Base-by-base conservation (phyloP, 2,888 invertebrate genomes). In the Hipparchia semele region DNA sequence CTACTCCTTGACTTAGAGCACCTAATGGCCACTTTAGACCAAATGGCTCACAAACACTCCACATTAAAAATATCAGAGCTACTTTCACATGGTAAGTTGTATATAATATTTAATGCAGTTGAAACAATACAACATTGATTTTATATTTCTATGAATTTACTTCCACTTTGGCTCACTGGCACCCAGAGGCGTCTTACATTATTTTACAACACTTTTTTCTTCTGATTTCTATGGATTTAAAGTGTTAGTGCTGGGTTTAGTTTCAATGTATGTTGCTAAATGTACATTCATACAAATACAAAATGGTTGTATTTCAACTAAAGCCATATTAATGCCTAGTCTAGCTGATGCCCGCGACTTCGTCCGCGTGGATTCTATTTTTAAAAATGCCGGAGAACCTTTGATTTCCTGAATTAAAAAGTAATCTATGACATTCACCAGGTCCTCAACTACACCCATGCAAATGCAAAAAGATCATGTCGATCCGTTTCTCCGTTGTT, bases 1-100 rank as follows among this genome's bases (percentile, higher is more conserved):
- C 90, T 94, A 70, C 94, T 94, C 87, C 92, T 94, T 86, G 94
- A 94, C 82, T 91, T 94, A 90, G 94, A 94, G 90, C 92, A 94
- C 90, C 92, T 94, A 78, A 94, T 94, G 94, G 93, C 94, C 82
- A 94, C 94, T 82, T 86, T 94, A 86, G 94, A 94, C 85, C 94
- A 94, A 90, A 94, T 94, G 93, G 92, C 94, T 88, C 90, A 94
- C 83, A 92, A 90, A 87, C 92, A 94, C 84, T 90, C 94, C 81
- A 86, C 90, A 80, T 89, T 94, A 86, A 94, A 94, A 88, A 94
- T 94, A 86, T 94, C 94, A 72, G 94, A 94, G 78, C 85, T 94
- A 83, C 84, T 94, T 62, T 90, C 92, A 82, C 88, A 92, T 84
- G 94, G 94, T 94, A 90, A 94, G 94, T 93, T 54, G 68, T 73